Evolutionary conservation across 2,797 vertebrate genomes (phyloP).

Genomic region (Arrhamphus sclerolepis): DNA sequence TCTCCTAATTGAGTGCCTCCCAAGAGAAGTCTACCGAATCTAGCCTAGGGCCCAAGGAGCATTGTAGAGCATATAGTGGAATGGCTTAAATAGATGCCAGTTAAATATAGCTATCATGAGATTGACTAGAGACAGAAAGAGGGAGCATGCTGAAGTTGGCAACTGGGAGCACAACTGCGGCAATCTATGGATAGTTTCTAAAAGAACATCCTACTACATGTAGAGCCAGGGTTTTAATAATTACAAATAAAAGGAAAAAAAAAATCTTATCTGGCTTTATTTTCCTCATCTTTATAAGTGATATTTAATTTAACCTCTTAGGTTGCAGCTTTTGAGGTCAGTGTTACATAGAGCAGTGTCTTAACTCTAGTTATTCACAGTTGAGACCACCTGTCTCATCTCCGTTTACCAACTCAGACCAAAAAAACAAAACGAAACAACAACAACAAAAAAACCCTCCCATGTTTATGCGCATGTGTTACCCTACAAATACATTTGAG

Average conservation of each 20-base stretch:
- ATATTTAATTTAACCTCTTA: constrained; percentile 1
- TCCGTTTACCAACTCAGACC: neutral
- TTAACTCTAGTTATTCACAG: constrained; percentile 9
- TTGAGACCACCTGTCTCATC: neutral
- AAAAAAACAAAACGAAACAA: too few relatives aligned
- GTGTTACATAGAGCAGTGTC: too few relatives aligned
- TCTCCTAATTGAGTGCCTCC: constrained; percentile 79
- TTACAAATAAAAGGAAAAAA: neutral
- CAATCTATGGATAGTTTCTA: constrained; percentile 34
- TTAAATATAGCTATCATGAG: constrained; percentile 80
- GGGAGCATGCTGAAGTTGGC: constrained; percentile 37
- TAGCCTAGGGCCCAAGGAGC: constrained; percentile 76
- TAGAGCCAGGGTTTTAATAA: constrained; percentile 9
- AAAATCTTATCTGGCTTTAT: constrained; percentile 1
- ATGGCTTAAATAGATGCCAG: constrained; percentile 77
- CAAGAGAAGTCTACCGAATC: constrained; percentile 75
- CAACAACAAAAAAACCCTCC: neutral
- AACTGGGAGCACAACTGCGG: constrained; percentile 44
- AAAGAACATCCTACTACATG: constrained; percentile 36
- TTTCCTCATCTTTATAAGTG: neutral
- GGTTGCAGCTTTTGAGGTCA: neutral
- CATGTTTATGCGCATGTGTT: neutral
- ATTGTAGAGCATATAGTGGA: constrained; percentile 76
- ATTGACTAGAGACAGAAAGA: constrained; percentile 63
- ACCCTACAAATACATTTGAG: neutral